Evolutionary conservation across 2,888 invertebrate species (phyloP), one percentile per base, ranked within the genome.

Genomic region (Tachystola acroxantha): DNA sequence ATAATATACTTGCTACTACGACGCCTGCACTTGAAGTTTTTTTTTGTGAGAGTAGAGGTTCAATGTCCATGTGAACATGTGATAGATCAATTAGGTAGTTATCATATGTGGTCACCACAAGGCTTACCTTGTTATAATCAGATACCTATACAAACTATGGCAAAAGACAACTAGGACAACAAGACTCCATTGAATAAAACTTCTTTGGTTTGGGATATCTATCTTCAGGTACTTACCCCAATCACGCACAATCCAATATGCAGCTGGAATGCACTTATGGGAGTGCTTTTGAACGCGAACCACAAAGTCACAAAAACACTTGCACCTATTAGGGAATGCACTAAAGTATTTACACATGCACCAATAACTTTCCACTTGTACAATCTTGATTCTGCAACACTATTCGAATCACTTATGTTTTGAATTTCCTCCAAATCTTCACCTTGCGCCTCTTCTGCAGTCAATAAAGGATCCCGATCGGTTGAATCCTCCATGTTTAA

Each of bases 181-280:
- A n/a, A n/a, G n/a, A n/a, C n/a, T n/a, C n/a, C n/a, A n/a, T n/a
- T n/a, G n/a, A n/a, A n/a, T n/a, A n/a, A n/a, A n/a, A n/a, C n/a
- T n/a, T n/a, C n/a, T n/a, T n/a, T n/a, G n/a, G n/a, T n/a, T n/a
- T n/a, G n/a, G n/a, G n/a, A n/a, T n/a, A n/a, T n/a, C n/a, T n/a
- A n/a, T n/a, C n/a, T n/a, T n/a, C n/a, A n/a, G n/a, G 6, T 16
- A 53, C 57, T 55, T 48, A 61, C 58, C 39, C 64, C 55, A 40
- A 47, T 44, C 10, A 57, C 44, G 35, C 36, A 49, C 19, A 59
- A 34, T 12, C 48, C 45, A 32, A 62, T 36, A 38, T 64, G 59
- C 39, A 57, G 46, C 35, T 58, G 53, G 37, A 57, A 62, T 13
- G 45, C 36, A 37, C 43, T 55, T 31, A 57, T 43, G 14, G 52